Conservation (phyloP, 2,888 invertebrate species). For the Chloromyia formosa region DNA sequence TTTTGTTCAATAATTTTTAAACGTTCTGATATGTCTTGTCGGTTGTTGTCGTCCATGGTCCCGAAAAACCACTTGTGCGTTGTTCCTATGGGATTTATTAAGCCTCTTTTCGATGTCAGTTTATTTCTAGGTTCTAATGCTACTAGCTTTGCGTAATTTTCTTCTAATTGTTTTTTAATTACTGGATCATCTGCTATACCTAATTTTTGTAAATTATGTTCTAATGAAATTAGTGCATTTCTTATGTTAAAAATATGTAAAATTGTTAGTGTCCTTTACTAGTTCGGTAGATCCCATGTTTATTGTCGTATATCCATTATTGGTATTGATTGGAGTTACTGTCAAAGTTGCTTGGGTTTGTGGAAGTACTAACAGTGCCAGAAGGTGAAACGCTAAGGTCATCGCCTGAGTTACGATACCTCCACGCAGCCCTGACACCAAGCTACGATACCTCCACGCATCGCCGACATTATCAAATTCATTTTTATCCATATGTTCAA, state of each 20-base stretch:
- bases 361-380: not conserved
- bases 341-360: not conserved
- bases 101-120: not conserved
- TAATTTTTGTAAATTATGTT: not conserved
- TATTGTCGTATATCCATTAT: not conserved
- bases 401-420: too few species aligned
- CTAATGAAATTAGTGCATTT: not conserved
- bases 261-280: not conserved
- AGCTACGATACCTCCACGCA: too few species aligned
- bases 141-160: not conserved
- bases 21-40: not conserved
- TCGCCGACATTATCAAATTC: too few species aligned
- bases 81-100: not conserved
- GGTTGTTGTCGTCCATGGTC: not conserved
- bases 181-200: not conserved
- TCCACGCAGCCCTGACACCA: too few species aligned
- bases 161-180: not conserved
- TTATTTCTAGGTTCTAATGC: not conserved
- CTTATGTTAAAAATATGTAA: not conserved
- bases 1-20: not conserved
- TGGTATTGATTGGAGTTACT: not conserved
- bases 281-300: not conserved
- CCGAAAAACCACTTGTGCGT: not conserved
- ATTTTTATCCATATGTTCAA: too few species aligned
- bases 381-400: too few species aligned